Evolutionary conservation across 2,888 invertebrate species (phyloP), one percentile per base, ranked within the genome.

Genomic region (Linnaemya vulpina): DNA sequence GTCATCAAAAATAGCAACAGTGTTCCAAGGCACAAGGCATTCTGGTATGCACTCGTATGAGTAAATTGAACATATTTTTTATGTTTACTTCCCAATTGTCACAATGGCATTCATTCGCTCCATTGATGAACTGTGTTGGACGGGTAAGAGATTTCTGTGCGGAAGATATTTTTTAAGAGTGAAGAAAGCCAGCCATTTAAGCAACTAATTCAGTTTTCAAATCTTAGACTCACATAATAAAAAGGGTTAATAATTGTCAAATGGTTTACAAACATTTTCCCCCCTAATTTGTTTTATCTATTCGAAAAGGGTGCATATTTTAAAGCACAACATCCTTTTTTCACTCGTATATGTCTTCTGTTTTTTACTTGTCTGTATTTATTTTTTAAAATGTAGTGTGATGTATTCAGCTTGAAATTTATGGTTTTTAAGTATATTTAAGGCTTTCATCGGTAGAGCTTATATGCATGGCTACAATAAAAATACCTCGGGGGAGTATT

Each of bases 331-430:
- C 70, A 62, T 70, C 35, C 49, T 70, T 62, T 51, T 51, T 67
- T 46, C 9, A 11, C n/a, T n/a, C n/a, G n/a, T n/a, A 13, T 40
- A 11, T 40, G 11, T 40, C 1, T 8, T 38, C 38, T 40, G 30
- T 53, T 62, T 17, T 15, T 76, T 35, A 49, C 67, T 38, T 78
- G 30, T 30, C 30, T 86, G 55, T 86, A 81, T 83, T 83, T 30
- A 30, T 74, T 53, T 82, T 74, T 84, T 84, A 84, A 84, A 87
- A 83, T 87, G 79, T 75, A 75, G 78, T 79, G 85, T 65, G 75
- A 82, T 81, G 76, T 71, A 75, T 30, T 30, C 30, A 62, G 3
- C 11, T 20, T 38, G 22, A 38, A 70, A 63, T 43, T 78, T 78
- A 78, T 71, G 62, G 22, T 40, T 78, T 68, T 53, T 53, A 71